Percentiles rank a stretch among this genome's conserved stretches.
Evolutionary conservation across 2,888 invertebrate genomes (phyloP).

Genomic region (Chrysina gloriosa): DNA sequence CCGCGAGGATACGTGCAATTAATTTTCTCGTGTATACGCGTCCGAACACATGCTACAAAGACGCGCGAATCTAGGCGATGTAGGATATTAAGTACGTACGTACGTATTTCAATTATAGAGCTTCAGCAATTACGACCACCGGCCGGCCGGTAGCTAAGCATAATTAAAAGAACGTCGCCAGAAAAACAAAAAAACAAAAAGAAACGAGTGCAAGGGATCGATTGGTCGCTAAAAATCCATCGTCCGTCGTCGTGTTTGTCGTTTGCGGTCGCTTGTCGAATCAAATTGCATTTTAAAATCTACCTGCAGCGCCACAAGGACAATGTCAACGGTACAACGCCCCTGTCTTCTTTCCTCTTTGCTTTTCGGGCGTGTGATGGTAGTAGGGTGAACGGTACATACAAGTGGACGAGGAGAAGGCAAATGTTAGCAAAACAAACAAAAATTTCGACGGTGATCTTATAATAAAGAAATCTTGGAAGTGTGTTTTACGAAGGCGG

Average conservation of each 20-base stretch:
- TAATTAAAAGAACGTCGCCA: too few species aligned
- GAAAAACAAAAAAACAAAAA: too few species aligned
- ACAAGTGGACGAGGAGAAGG: slow-evolving; percentile 1
- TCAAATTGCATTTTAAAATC: slow-evolving; percentile 45
- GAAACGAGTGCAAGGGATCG: too few species aligned
- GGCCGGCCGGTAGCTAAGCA: too few species aligned
- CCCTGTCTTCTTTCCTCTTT: slow-evolving; percentile 30
- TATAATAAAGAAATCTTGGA: slow-evolving; percentile 3
- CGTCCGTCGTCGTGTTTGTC: background rate
- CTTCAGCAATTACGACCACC: background rate
- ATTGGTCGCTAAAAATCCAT: too few species aligned
- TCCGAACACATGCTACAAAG: background rate
- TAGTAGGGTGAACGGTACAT: slow-evolving; percentile 6
- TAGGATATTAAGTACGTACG: background rate
- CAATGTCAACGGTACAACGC: slow-evolving; percentile 56
- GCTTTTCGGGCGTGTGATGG: background rate
- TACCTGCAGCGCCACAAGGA: slow-evolving; percentile 52
- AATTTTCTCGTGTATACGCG: slow-evolving; percentile 23
- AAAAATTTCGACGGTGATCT: slow-evolving; percentile 16
- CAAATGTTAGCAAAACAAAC: slow-evolving; percentile 19
- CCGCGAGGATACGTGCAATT: slow-evolving; percentile 17
- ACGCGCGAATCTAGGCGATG: background rate
- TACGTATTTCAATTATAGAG: background rate
- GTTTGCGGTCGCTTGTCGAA: slow-evolving; percentile 10
- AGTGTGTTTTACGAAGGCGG: background rate